Evolutionary conservation across 2,113 vertebrate genomes (phyloP).

Genomic region (Sterna hirundo): DNA sequence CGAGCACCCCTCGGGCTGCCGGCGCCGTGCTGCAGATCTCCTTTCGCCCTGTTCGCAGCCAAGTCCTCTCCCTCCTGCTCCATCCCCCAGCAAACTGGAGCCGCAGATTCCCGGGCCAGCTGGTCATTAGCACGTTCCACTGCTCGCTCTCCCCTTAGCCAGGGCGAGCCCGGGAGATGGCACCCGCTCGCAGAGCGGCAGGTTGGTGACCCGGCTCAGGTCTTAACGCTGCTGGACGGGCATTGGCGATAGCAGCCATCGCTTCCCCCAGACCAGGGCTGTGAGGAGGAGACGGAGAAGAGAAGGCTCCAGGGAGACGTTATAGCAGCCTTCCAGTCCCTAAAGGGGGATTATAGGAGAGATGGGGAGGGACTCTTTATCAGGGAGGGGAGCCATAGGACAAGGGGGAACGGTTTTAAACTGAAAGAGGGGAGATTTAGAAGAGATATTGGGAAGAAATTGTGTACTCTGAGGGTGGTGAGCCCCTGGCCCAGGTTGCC

Average conservation of each 20-base stretch:
- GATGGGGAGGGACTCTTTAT: too few relatives aligned
- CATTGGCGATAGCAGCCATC: rapidly evolving
- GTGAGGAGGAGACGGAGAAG: neutral
- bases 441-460: too few relatives aligned
- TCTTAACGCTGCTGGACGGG: rapidly evolving
- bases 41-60: conserved; percentile 4
- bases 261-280: neutral
- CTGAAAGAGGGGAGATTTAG: too few relatives aligned
- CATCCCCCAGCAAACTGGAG: neutral
- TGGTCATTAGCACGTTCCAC: neutral
- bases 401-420: too few relatives aligned
- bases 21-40: neutral
- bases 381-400: too few relatives aligned
- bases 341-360: too few relatives aligned
- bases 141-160: neutral
- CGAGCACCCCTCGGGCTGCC: neutral
- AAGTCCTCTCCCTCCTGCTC: neutral
- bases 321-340: too few relatives aligned
- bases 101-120: conserved; percentile 9
- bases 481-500: too few relatives aligned
- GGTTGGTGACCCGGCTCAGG: neutral
- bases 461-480: too few relatives aligned
- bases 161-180: neutral
- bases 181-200: neutral
- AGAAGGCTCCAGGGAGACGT: too few relatives aligned